These are phyloP conservation scores for Eulithis testata DNA, from an alignment of 2,888 invertebrate species.

Conservation along the genomic window DNA sequence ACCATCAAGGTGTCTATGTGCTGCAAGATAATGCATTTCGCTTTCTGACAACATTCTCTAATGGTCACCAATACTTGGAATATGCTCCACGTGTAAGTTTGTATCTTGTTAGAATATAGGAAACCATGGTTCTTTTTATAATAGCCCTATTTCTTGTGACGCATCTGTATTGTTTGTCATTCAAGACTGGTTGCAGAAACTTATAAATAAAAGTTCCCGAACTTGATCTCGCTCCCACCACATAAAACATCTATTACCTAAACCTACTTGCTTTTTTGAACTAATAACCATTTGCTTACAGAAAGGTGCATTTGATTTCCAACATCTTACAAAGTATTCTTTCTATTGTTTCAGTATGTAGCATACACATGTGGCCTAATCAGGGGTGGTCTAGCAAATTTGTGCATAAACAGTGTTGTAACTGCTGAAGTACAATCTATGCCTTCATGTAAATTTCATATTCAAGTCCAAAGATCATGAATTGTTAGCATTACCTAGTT, in stretches of 20 bases:
- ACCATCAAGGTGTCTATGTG: conserved; percentile 99
- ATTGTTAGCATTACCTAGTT: neutral
- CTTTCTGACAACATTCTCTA: conserved; percentile 94
- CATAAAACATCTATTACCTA: no score
- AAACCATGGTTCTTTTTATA: no score
- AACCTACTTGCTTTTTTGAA: no score
- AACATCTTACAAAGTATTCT: neutral
- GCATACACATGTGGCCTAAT: conserved; percentile 98
- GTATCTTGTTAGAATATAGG: no score
- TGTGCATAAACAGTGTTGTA: conserved; percentile 96
- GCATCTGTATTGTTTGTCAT: no score
- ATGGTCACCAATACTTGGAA: conserved; percentile 95
- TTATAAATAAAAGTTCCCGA: no score
- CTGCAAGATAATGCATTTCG: conserved; percentile 98
- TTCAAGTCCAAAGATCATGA: conserved; percentile 91
- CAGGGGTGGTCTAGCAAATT: conserved; percentile 96
- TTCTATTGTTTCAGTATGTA: conserved; percentile 86
- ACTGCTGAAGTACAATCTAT: conserved; percentile 97
- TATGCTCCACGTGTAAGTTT: conserved; percentile 91
- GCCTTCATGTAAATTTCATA: conserved; percentile 97
- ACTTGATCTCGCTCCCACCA: no score
- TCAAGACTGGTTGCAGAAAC: no score
- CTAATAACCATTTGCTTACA: neutral
- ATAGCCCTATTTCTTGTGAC: no score
- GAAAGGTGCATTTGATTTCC: neutral